Evolutionary conservation across 2,797 vertebrate genomes (phyloP).

Genomic region (Malurus splendens): DNA sequence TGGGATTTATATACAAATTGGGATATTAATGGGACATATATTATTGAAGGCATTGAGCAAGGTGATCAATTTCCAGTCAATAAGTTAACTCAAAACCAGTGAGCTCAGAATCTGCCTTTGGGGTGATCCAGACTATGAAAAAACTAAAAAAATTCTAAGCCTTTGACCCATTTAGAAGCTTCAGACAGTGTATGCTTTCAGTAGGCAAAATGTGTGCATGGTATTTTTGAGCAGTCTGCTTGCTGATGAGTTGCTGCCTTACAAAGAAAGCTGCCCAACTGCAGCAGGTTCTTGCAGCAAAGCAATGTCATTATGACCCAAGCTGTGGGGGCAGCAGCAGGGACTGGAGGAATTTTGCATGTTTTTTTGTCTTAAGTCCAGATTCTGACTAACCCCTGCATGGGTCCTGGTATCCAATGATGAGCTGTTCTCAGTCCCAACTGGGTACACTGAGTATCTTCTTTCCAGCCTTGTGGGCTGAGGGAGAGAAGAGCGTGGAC

Average conservation of each 20-base stretch:
- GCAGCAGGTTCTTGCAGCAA: not conserved
- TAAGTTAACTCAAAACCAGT: not conserved
- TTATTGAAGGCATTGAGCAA: too few relatives aligned
- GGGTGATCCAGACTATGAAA: not conserved
- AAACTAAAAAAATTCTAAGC: not conserved
- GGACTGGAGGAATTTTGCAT: not conserved
- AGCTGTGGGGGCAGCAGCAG: not conserved
- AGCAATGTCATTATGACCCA: fast-evolving
- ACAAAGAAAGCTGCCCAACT: not conserved
- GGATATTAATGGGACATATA: not conserved
- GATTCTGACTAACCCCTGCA: not conserved
- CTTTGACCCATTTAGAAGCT: not conserved
- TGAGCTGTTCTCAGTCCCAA: not conserved
- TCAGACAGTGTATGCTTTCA: not conserved
- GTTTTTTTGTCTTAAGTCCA: not conserved
- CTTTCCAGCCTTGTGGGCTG: not conserved
- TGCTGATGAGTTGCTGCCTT: not conserved
- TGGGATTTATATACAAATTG: not conserved
- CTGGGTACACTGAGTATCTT: not conserved
- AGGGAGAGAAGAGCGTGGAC: not conserved
- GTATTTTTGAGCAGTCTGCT: not conserved
- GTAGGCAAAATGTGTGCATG: not conserved
- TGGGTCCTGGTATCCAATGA: not conserved
- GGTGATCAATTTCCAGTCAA: not conserved
- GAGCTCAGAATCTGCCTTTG: not conserved